Conservation (phyloP, 2,113 vertebrate genomes). For the Carassius auratus region DNA sequence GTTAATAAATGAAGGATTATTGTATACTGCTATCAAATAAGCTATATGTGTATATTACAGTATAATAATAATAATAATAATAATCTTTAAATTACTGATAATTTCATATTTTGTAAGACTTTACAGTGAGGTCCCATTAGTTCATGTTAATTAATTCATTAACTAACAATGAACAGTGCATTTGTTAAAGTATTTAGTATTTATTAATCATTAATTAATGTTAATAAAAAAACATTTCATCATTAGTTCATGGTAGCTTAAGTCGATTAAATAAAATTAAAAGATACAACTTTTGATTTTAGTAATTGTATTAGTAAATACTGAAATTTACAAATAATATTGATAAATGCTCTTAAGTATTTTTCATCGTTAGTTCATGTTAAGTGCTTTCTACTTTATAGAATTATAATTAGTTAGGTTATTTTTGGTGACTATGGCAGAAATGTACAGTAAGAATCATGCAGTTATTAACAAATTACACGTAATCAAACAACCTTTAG, state of each 20-base stretch:
- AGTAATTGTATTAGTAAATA: not conserved
- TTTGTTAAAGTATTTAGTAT: not conserved
- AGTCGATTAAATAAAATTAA: not conserved
- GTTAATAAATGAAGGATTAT: not conserved
- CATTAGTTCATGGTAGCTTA: not conserved
- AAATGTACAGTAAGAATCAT: too few species aligned
- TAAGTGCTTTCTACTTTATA: not conserved
- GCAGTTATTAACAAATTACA: too few species aligned
- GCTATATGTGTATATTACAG: not conserved
- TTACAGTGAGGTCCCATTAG: not conserved
- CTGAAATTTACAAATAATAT: not conserved
- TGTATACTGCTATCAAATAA: not conserved
- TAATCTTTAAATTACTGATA: not conserved
- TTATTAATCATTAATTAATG: not conserved
- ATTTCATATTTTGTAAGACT: constrained; percentile 28
- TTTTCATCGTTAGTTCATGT: not conserved
- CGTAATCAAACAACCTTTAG: too few species aligned
- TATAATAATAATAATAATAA: not conserved
- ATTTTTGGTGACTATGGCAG: too few species aligned
- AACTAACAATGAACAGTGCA: not conserved
- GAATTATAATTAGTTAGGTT: too few species aligned
- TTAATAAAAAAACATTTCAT: not conserved
- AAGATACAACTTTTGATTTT: not conserved
- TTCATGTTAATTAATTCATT: constrained; percentile 34
- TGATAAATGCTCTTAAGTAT: not conserved